Evolutionary conservation across 2,888 invertebrate genomes (phyloP), one percentile per base, ranked within the genome.

Genomic region (Trisateles emortualis): DNA sequence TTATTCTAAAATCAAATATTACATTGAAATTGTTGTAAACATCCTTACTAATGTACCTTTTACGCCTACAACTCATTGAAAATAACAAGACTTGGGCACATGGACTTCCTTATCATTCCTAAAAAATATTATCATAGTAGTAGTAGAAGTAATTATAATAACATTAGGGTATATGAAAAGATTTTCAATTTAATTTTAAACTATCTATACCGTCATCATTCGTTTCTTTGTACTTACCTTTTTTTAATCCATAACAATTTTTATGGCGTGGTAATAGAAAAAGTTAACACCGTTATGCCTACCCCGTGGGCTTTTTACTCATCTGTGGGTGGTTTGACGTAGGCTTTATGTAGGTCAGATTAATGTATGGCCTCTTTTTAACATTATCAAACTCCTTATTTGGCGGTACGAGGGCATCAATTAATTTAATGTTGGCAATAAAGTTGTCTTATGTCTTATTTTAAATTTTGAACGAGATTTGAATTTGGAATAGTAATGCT

Each of bases 331-430:
- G 65, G 65, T 62, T 36, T 38, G 44, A 32, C 48, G 55, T 55
- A 67, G 68, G 68, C 63, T 76, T 66, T 64, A 75, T 72, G 78
- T 78, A 65, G 78, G 77, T 74, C 72, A 76, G 59, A 69, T 72
- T 64, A 71, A 26, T 8, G 26, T 59, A 66, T 57, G 64, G 66
- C 64, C 53, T 65, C 74, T 68, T 60, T 32, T 29, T 48, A 57
- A 35, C 44, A 59, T 52, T 51, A 54, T 6, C 54, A 44, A 49
- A 61, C 36, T 19, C 60, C 61, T 50, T 52, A 48, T 39, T 50
- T 56, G 45, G 52, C 11, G 36, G 45, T 35, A 16, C 42, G 38
- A 36, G 50, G 45, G 39, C 51, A 39, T 40, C 16, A 36, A 24
- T 39, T 39, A 39, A 39, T 39, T 38, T 22, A 39, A 36, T n/a